Percentiles rank a stretch among this genome's conserved stretches.
phyloP scores from a whole-genome alignment of 2,113 vertebrate genomes.

The Xenus cinereus region DNA sequence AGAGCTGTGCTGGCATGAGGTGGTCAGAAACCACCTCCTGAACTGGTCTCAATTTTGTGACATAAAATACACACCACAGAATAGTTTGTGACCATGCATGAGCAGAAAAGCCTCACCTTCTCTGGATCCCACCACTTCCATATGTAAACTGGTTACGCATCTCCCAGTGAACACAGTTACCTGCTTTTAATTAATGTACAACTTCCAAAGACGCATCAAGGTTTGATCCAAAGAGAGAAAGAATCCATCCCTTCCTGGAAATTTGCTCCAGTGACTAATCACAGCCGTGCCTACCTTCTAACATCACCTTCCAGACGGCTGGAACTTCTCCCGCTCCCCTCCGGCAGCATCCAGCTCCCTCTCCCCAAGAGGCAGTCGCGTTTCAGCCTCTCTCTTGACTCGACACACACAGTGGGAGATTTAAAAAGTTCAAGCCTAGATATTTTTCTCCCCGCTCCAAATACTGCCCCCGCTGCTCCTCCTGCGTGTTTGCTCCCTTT shows the following conservation, averaged over 20 bases:
- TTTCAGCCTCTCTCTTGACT: not conserved
- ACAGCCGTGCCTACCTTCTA: not conserved
- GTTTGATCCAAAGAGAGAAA: not conserved
- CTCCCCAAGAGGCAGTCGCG: not conserved
- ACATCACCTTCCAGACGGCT: not conserved
- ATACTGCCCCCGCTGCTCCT: not conserved
- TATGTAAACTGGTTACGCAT: accelerated
- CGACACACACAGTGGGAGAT: not conserved
- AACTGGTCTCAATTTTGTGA: not conserved
- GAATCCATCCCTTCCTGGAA: not conserved
- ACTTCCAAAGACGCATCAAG: not conserved
- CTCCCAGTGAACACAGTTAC: not conserved
- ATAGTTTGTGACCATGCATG: not conserved
- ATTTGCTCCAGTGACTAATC: not conserved
- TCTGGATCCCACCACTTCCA: not conserved
- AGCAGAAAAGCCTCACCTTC: not conserved
- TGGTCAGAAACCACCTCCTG: not conserved
- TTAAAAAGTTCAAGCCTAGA: not conserved
- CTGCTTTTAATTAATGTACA: not conserved
- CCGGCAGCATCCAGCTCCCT: not conserved
- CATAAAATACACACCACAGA: accelerated
- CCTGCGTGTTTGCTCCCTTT: not conserved
- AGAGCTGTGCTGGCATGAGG: not conserved
- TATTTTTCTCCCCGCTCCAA: not conserved
- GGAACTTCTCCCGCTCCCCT: not conserved